A percentile compares a stretch with the other conserved stretches of the same genome.
phyloP scores from a whole-genome alignment of 2,888 invertebrate genomes.

The Marasmarcha lunaedactyla region DNA sequence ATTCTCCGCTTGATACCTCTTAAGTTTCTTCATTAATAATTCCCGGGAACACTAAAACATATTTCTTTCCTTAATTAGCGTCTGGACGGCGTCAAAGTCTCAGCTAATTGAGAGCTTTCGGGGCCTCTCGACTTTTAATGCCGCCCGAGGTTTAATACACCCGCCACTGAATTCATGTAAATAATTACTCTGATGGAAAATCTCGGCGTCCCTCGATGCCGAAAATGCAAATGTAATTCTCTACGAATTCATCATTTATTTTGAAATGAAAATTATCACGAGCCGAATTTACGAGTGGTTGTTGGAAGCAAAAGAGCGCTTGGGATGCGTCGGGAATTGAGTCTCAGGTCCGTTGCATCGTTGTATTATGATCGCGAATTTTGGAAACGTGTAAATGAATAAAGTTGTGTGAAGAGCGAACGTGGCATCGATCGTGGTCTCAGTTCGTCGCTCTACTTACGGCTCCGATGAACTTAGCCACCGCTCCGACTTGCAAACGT shows the following conservation, averaged over 20 bases:
- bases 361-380: background rate
- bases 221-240: constrained; percentile 28
- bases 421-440: constrained; percentile 43
- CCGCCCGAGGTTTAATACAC: constrained; percentile 8
- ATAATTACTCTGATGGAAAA: constrained; percentile 34
- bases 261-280: constrained; percentile 4
- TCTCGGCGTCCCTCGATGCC: constrained; percentile 19
- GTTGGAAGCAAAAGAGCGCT: background rate
- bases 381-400: constrained; percentile 54
- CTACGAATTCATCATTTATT: constrained; percentile 21
- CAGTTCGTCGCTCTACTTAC: constrained; percentile 69
- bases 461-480: constrained; percentile 51
- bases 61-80: constrained; percentile 58
- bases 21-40: constrained; percentile 37
- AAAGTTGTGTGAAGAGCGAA: constrained; percentile 57
- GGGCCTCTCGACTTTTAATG: constrained; percentile 51
- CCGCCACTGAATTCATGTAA: constrained; percentile 28
- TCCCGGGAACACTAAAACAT: constrained; percentile 39
- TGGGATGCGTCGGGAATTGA: too few species aligned
- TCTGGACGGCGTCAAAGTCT: constrained; percentile 47
- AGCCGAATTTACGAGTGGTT: constrained; percentile 1
- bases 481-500: constrained; percentile 34
- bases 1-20: constrained; percentile 16
- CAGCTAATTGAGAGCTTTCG: constrained; percentile 62
- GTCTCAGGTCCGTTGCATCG: too few species aligned